A percentile compares a stretch with the other conserved stretches of the same genome.
phyloP scores from a whole-genome alignment of 2,888 invertebrate genomes.

The Temnothorax unifasciatus region DNA sequence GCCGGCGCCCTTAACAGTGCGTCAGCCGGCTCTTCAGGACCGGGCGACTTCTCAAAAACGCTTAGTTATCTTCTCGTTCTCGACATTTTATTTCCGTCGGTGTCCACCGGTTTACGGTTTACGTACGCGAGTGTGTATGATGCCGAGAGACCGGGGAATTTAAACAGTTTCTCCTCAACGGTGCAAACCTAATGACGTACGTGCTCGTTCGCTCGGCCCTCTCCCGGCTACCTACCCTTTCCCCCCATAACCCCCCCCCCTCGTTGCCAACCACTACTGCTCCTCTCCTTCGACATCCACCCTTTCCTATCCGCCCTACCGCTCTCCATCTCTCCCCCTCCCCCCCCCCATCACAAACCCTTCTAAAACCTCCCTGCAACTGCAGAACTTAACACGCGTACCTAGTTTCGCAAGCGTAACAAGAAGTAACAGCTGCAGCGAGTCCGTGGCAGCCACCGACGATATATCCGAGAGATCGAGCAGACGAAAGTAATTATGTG shows the following conservation, averaged over 20 bases:
- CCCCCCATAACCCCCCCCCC: conserved; percentile 33
- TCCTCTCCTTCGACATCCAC: conserved; percentile 58
- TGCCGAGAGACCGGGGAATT: conserved; percentile 54
- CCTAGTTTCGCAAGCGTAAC: conserved; percentile 75
- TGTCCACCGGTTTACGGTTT: conserved; percentile 45
- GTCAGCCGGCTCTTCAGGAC: conserved; percentile 26
- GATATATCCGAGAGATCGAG: conserved; percentile 73
- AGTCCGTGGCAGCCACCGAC: conserved; percentile 65
- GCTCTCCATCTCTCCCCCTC: conserved; percentile 30
- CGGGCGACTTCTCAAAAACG: conserved; percentile 41
- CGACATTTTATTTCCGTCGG: conserved; percentile 37
- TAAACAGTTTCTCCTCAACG: conserved; percentile 66
- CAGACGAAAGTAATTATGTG: conserved; percentile 81
- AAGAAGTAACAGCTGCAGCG: conserved; percentile 80
- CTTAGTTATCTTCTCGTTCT: conserved; percentile 38
- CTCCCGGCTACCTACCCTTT: conserved; percentile 51
- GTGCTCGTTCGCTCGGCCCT: conserved; percentile 64
- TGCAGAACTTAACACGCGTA: conserved; percentile 71
- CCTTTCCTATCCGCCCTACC: neutral
- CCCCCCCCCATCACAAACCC: conserved; percentile 35
- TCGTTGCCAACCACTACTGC: conserved; percentile 11
- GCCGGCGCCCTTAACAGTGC: conserved; percentile 30
- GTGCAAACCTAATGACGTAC: conserved; percentile 73
- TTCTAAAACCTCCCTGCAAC: conserved; percentile 53
- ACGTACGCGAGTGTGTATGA: conserved; percentile 51